Evolutionary conservation across 2,888 invertebrate genomes (phyloP), one percentile per base, ranked within the genome.

Genomic region (Uloborus plumipes): DNA sequence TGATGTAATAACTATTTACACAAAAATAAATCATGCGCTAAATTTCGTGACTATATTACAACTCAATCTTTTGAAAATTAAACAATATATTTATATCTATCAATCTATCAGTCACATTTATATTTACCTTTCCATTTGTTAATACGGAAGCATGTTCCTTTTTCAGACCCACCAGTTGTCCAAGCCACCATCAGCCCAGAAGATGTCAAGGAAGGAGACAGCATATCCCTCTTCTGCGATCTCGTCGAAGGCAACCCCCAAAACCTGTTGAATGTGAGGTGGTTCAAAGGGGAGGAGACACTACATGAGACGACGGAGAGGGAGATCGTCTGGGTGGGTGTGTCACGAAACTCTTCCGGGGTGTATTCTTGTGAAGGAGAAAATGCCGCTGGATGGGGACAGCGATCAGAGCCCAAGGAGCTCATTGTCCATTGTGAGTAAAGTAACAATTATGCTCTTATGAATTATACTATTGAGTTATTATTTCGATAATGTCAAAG

Each of bases 231-330:
- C 49, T 81, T 85, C 55, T 86, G 86, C 55, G 86, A 86, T 50
- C 73, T 86, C 22, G 62, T 85, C 18, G 85, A 85, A 26, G 86
- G 86, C 20, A 86, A 86, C 69, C 86, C 86, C 2, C 80, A 84
- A 15, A 86, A 85, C 31, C 83, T 85, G 16, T 73, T 85, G 1
- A 67, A 80, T 26, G 85, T 86, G 4, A 78, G 85, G 9, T 86
- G 86, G 86, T 85, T 79, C 51, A 84, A 84, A 50, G 85, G 85
- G 22, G 80, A 76, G 4, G 85, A 86, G 50, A 20, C 82, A n/a
- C 64, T 85, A 26, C 85, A 85, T 66, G 85, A 86, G 51, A 83
- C 84, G 15, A 80, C 85, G 3, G 86, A 85, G 39, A 71, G 85
- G 9, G 86, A 86, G 74, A 84, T 86, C n/a, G 82, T 84, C 1